Evolutionary conservation across 1,140 invertebrate species (phyloP).

Genomic region (Meloidogyne floridensis): DNA sequence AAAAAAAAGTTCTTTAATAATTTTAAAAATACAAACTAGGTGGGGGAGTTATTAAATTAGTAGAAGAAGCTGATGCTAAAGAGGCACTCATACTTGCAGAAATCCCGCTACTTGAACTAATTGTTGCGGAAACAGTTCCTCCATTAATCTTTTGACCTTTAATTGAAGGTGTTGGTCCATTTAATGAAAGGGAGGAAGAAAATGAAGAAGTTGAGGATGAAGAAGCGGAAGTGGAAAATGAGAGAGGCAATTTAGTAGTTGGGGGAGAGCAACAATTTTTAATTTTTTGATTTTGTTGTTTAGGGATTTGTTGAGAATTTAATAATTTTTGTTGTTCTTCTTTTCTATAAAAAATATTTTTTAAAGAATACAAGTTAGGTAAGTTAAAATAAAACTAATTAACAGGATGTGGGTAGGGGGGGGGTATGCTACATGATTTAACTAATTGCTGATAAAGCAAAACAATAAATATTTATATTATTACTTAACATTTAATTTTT

Average conservation of each 20-base stretch:
- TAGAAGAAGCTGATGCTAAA: slow-evolving; percentile 12
- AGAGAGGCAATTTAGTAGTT: not conserved
- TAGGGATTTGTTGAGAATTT: not conserved
- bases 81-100: slow-evolving; percentile 9
- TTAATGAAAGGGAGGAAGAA: slow-evolving; percentile 26
- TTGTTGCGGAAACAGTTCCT: not conserved
- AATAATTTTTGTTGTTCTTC: not conserved
- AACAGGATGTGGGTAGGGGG: too few species aligned
- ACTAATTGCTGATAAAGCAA: too few species aligned
- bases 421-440: too few species aligned
- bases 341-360: not conserved
- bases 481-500: too few species aligned
- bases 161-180: slow-evolving; percentile 17
- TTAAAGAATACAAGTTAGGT: too few species aligned
- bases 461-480: too few species aligned
- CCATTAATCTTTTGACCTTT: not conserved
- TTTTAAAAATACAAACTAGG: not conserved
- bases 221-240: not conserved
- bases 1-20: not conserved
- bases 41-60: slow-evolving; percentile 11
- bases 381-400: too few species aligned
- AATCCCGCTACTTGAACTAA: slow-evolving; percentile 27
- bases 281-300: not conserved
- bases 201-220: not conserved
- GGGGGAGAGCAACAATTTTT: not conserved